Base-by-base conservation (phyloP, 2,797 vertebrate genomes). In the Sternarchorhynchus goeldii region DNA sequence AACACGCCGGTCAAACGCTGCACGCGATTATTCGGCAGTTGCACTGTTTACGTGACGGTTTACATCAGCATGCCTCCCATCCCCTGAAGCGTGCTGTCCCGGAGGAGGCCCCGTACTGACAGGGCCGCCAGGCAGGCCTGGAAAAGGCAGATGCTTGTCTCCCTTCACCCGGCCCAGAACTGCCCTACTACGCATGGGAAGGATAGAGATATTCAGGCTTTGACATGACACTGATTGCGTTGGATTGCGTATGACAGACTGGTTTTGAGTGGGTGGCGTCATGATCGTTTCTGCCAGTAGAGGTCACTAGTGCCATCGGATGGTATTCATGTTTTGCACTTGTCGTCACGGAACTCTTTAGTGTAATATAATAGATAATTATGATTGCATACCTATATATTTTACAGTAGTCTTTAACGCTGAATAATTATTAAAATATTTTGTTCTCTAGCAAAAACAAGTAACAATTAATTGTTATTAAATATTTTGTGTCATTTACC, bases 131-230 rank as follows among this genome's bases (percentile, higher is more conserved):
- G 53, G 53, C 29, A 2, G 45, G 34, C 18, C 56, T 56, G 53
- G 53, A 71, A 68, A 68, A 41, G 36, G 10, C 25, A 25, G 41
- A 10, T 21, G 25, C 3, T 67, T 14, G 53, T 29, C 41, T 31
- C 45, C 0, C 1, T 29, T 3, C 17, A n/a, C 25, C 45, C 66
- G 0, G 5, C 16, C 45, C 25, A 17, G 1, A n/a, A 17, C 45
- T 55, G 66, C 39, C 17, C 10, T 39, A 21, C 63, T 45, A 66
- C 3, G 6, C 50, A 18, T 64, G 59, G 45, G 62, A 82, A 65
- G 58, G 83, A 82, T 82, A 68, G 78, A 85, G 78, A 78, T 73
- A 73, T 82, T 76, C 39, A 17, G 18, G 21, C 29, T 56, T 69
- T 76, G 83, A 78, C 63, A 32, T 77, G 67, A 77, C 34, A 50